Evolutionary conservation across 1,140 invertebrate genomes (phyloP), one percentile per base, ranked within the genome.

Genomic region (Drosophila navojoa): DNA sequence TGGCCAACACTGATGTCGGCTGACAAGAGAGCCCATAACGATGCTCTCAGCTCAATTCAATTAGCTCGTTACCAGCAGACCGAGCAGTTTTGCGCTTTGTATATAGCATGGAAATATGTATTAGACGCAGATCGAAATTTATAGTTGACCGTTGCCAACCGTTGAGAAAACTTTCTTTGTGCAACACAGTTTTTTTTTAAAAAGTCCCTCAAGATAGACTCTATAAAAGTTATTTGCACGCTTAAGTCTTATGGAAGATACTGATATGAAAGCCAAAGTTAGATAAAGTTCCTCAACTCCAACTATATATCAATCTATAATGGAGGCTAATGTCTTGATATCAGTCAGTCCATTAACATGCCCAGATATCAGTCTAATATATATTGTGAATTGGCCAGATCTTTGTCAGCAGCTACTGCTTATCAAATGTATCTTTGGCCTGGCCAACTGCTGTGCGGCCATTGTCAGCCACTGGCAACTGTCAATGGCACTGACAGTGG

Each of bases 21-120:
- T 4, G 50, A 32, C 40, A 54, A 9, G 42, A 49, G 68, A 15
- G 40, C 40, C 16, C 55, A 16, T 32, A 61, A 62, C 60, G 66
- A 64, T 15, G 29, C 35, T 32, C 42, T 50, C 27, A 29, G 6
- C 29, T 13, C 42, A 55, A 71, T 32, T 64, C 60, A 64, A 71
- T 71, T 71, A 71, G 68, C 60, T 64, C 68, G 40, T 69, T 54
- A 61, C 22, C 38, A 10, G 22, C 66, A 61, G 58, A 15, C 67
- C 27, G 10, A 29, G 11, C 27, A 61, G 62, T 27, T n/a, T 29
- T 3, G 27, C 19, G 22, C 5, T 50, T 50, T n/a, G 47, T 50
- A 13, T 50, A 35, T 9, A 10, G 32, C 9, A 22, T 35, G 9
- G 0, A 35, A 7, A 35, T 22, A 2, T 2, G 13, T n/a, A 29